Evolutionary conservation across 2,888 invertebrate species (phyloP).

Genomic region (Diarsia brunnea): DNA sequence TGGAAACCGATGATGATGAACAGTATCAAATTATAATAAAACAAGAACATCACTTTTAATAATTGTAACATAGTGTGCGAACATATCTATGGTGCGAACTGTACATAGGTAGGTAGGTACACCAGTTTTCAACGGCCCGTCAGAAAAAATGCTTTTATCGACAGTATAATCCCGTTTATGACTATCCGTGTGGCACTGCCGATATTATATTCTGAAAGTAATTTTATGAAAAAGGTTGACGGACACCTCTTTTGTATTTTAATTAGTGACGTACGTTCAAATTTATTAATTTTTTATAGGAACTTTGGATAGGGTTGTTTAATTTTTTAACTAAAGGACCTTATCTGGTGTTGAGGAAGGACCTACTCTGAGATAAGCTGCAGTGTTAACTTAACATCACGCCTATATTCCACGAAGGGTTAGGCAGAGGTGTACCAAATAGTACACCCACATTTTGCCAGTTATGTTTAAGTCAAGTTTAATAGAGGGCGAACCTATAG

Average conservation of each 20-base stretch:
- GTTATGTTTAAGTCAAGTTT: too few relatives aligned
- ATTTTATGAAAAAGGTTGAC: constrained; percentile 22
- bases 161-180: constrained; percentile 49
- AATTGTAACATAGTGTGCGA: too few relatives aligned
- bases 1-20: neutral
- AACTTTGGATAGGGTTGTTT: neutral
- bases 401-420: too few relatives aligned
- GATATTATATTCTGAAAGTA: constrained; percentile 28
- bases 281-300: neutral
- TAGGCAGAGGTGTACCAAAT: too few relatives aligned
- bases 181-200: constrained; percentile 16
- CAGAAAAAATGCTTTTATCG: constrained; percentile 58
- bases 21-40: neutral
- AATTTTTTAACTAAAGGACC: neutral
- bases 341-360: neutral
- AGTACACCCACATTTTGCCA: too few relatives aligned
- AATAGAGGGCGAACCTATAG: too few relatives aligned
- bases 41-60: neutral
- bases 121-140: constrained; percentile 34
- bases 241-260: constrained; percentile 14
- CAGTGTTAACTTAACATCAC: too few relatives aligned
- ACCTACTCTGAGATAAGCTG: neutral
- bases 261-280: neutral
- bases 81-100: neutral
- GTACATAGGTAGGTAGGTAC: neutral